Evolutionary conservation across 2,113 vertebrate species (phyloP).

Genomic region (Nycticorax nycticorax): DNA sequence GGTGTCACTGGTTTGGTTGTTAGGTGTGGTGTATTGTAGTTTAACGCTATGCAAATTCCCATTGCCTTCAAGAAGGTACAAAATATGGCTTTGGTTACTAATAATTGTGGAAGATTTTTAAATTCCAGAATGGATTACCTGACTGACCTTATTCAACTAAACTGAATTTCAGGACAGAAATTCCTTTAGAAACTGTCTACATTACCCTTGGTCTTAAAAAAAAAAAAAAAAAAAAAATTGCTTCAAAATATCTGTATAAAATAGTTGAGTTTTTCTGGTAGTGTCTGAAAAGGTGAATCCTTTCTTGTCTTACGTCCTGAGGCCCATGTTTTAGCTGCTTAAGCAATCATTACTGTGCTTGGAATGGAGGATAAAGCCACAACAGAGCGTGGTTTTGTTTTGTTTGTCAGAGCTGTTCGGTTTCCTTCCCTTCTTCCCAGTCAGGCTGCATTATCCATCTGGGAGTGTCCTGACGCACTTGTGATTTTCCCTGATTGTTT

Average conservation of each 20-base stretch:
- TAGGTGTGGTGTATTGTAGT: not conserved
- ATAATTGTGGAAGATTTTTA: constrained; percentile 13
- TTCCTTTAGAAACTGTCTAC: not conserved
- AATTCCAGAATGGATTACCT: not conserved
- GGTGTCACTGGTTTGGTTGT: not conserved
- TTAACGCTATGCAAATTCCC: not conserved
- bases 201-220: constrained; percentile 32
- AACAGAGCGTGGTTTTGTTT: not conserved
- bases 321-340: not conserved
- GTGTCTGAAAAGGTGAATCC: constrained; percentile 6
- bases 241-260: not conserved
- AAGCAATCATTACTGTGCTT: not conserved
- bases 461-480: not conserved
- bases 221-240: not conserved
- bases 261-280: not conserved
- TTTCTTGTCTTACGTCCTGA: not conserved
- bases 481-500: not conserved
- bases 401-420: not conserved
- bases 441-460: not conserved
- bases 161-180: not conserved
- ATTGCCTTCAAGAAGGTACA: not conserved
- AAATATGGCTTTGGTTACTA: not conserved
- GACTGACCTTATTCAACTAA: constrained; percentile 19
- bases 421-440: not conserved
- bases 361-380: not conserved